phyloP scores from a whole-genome alignment of 2,888 invertebrate genomes.

The Andrena fulva region DNA sequence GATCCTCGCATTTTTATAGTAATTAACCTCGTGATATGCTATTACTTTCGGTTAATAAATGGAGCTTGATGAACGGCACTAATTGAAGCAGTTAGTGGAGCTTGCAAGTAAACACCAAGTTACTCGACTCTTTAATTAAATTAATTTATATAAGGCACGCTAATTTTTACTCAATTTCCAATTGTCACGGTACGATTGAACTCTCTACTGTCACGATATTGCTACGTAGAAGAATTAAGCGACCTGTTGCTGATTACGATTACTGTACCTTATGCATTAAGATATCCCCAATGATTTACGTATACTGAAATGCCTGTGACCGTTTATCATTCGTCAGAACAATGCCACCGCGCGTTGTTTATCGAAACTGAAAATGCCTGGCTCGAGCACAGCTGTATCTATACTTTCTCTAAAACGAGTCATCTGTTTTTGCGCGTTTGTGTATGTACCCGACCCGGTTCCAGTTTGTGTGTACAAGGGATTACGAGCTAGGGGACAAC shows the following conservation, averaged over 20 bases:
- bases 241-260: constrained; percentile 38
- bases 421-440: constrained; percentile 21
- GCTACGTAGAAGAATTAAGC: too few relatives aligned
- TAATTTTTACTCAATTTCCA: not conserved
- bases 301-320: too few relatives aligned
- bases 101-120: not conserved
- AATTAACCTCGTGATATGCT: not conserved
- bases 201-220: not conserved
- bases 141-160: not conserved
- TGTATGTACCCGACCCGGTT: not conserved
- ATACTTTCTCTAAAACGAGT: constrained; percentile 9
- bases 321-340: not conserved
- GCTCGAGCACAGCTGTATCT: constrained; percentile 14
- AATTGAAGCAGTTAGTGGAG: not conserved
- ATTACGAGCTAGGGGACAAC: not conserved
- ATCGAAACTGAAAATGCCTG: not conserved
- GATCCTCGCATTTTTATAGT: not conserved
- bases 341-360: not conserved
- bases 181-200: not conserved
- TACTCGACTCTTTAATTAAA: not conserved
- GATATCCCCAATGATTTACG: not conserved
- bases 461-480: constrained; percentile 1
- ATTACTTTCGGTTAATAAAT: not conserved
- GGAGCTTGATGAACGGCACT: not conserved
- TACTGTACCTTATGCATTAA: constrained; percentile 6